Percentiles rank a stretch among this genome's conserved stretches.
phyloP scores from a whole-genome alignment of 2,113 vertebrate species.

The Ailurus styani region DNA sequence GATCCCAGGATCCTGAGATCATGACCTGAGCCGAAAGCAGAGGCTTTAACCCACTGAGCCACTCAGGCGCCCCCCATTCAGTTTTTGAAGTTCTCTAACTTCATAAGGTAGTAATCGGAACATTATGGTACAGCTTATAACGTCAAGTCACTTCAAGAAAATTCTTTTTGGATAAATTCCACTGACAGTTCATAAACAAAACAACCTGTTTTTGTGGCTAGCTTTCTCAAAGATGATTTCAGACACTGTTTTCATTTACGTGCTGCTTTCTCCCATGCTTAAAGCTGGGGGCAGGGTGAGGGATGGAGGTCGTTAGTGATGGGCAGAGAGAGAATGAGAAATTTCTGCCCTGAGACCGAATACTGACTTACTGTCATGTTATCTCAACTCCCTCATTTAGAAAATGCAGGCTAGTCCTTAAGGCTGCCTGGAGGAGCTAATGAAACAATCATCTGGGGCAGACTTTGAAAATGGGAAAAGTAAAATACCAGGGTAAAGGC shows the following conservation, averaged over 20 bases:
- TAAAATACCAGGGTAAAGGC: neutral
- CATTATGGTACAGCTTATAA: neutral
- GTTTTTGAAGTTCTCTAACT: neutral
- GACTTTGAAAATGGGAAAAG: neutral
- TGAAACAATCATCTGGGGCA: neutral
- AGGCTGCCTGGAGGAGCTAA: neutral
- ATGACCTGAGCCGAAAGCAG: too few relatives aligned
- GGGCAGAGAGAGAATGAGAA: neutral
- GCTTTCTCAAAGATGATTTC: neutral
- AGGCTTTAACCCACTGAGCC: too few relatives aligned
- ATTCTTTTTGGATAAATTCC: neutral
- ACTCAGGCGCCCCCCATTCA: too few relatives aligned
- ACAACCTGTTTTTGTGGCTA: neutral
- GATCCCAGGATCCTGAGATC: too few relatives aligned
- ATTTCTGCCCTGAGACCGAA: neutral
- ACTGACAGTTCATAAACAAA: neutral
- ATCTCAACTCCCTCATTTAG: neutral
- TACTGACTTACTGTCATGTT: neutral
- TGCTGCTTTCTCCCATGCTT: neutral
- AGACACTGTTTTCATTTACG: neutral
- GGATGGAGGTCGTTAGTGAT: rapidly evolving
- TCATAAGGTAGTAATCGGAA: neutral
- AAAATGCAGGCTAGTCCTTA: neutral
- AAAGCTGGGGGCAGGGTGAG: neutral
- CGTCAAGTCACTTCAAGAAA: neutral